These are phyloP conservation scores for Zaprionus inermis DNA, from an alignment of 1,140 invertebrate genomes.

Conservation along the genomic window DNA sequence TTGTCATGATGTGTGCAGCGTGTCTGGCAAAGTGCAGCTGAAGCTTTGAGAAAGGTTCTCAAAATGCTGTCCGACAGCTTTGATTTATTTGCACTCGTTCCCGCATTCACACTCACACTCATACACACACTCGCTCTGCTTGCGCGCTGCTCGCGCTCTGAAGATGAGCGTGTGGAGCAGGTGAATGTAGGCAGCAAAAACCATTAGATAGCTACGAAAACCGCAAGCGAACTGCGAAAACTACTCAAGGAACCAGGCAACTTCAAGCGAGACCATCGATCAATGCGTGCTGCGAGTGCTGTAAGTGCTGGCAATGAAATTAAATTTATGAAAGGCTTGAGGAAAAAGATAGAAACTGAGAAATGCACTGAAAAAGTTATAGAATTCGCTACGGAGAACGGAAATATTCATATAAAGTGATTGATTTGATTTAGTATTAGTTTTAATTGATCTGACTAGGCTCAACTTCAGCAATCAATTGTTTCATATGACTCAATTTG, in stretches of 20 bases:
- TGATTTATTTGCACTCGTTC: conserved; percentile 41
- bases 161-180: conserved; percentile 19
- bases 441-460: neutral
- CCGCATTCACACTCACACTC: neutral
- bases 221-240: conserved; percentile 18
- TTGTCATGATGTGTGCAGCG: conserved; percentile 28
- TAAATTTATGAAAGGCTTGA: conserved; percentile 9
- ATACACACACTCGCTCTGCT: neutral
- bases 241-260: neutral
- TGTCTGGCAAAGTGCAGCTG: conserved; percentile 32
- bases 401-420: neutral
- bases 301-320: conserved; percentile 28
- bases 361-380: neutral
- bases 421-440: neutral
- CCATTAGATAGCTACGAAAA: conserved; percentile 29
- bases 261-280: conserved; percentile 23
- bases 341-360: neutral
- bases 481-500: too few species aligned
- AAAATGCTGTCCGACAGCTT: conserved; percentile 51
- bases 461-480: too few species aligned
- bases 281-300: neutral
- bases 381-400: neutral
- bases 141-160: neutral
- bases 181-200: conserved; percentile 32
- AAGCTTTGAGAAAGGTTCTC: conserved; percentile 52